Base-by-base conservation (phyloP, 2,113 vertebrate genomes). In the Malurus alboscapulatus region DNA sequence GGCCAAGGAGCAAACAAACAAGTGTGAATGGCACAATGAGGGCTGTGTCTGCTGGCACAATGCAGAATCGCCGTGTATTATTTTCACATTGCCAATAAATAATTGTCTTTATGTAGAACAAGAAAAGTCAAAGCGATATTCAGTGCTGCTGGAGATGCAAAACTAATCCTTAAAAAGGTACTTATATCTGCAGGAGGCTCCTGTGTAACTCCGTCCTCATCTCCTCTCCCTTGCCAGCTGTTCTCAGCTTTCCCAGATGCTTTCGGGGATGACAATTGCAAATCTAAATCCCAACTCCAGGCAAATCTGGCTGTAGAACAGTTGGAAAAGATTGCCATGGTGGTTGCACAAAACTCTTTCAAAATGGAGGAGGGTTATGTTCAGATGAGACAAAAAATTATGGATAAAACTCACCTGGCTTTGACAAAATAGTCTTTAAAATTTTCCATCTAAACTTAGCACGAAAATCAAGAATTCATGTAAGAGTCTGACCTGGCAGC, bases 11-110 rank as follows among this genome's bases (percentile, higher is more conserved):
- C 93, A 45, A 87, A 94, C 27, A 98, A 98, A 98, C 97, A 98
- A 97, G 77, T 38, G 81, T 92, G 95, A 96, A 77, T 88, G 54
- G 96, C 85, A 98, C 97, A 98, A 97, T 95, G 96, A 75, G 85
- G 77, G 89, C 96, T 94, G 85, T 98, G 96, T 98, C 97, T 65
- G 79, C 53, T 19, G 40, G 86, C 54, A 97, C 97, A 98, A 97
- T 97, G 79, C 95, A 88, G 95, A 96, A 95, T 90, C 87, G 96
- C 95, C 74, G 29, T 90, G 94, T 86, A 91, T 87, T 85, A 75
- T 91, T 63, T 93, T 77, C 93, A 55, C 62, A 5, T 48, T 50
- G 83, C 96, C 80, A 82, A 91, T 96, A 95, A 90, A 95, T 88
- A 94, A 95, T 95, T 94, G 96, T 94, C 94, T 96, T 89, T 90